These are phyloP conservation scores for Callimico goeldii DNA, from an alignment of 2,797 vertebrate genomes.

Conservation along the genomic window DNA sequence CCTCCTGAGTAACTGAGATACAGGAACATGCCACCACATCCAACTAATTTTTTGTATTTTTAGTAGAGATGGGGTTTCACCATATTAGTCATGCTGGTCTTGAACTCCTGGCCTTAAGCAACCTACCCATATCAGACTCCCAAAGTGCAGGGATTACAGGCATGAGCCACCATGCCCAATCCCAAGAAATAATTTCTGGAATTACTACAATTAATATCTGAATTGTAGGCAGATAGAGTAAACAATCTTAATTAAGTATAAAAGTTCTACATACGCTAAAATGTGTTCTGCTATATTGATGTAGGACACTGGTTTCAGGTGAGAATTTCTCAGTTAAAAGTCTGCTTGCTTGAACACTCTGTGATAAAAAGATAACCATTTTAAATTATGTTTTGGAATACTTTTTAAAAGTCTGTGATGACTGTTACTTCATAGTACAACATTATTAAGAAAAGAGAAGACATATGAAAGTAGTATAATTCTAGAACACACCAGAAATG, in stretches of 20 bases:
- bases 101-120: neutral
- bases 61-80: neutral
- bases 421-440: neutral
- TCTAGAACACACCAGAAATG: neutral
- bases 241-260: conserved; percentile 4
- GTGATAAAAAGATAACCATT: neutral
- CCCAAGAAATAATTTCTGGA: conserved; percentile 11
- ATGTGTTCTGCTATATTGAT: neutral
- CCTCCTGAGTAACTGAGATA: neutral
- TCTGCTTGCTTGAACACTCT: conserved; percentile 66
- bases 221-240: neutral
- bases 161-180: neutral
- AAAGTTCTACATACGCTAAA: conserved; percentile 60
- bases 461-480: neutral
- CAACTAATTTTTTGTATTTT: neutral
- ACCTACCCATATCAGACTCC: neutral
- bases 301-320: neutral
- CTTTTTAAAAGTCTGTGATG: neutral
- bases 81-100: neutral
- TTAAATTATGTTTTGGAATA: conserved; percentile 12
- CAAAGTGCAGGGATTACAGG: neutral
- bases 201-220: neutral
- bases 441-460: neutral
- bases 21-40: neutral
- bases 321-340: conserved; percentile 64